Percentiles rank a stretch among this genome's conserved stretches.
Conservation (phyloP, 2,888 invertebrate genomes). For the Netelia melanura region DNA sequence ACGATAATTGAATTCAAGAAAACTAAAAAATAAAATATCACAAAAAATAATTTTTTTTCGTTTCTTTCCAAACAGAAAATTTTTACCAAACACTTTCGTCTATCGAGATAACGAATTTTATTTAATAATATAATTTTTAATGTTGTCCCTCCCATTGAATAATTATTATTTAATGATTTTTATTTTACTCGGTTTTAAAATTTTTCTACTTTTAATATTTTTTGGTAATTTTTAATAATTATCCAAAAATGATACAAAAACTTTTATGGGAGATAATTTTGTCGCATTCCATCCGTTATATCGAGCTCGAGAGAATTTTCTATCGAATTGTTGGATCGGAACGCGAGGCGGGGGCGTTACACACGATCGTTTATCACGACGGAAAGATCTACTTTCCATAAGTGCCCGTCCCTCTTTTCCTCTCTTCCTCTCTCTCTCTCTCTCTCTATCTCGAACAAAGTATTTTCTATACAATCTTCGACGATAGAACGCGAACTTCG, state of each 20-base stretch:
- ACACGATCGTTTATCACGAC: background rate
- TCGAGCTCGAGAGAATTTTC: conserved; percentile 1
- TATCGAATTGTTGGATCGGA: conserved; percentile 27
- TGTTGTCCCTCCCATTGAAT: too few species aligned
- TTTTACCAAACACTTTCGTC: too few species aligned
- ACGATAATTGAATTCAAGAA: too few species aligned
- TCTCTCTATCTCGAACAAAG: background rate
- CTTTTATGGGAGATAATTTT: background rate
- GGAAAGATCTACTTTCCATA: conserved; percentile 13
- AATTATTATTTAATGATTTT: too few species aligned
- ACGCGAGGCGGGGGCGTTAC: background rate
- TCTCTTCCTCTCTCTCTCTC: background rate
- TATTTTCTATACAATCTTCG: background rate
- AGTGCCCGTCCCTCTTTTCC: background rate
- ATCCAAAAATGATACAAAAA: background rate
- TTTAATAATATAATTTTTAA: too few species aligned
- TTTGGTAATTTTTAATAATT: background rate
- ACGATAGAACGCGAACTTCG: background rate
- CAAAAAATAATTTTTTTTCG: too few species aligned
- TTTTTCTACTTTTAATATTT: background rate
- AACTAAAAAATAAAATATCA: too few species aligned
- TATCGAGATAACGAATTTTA: too few species aligned
- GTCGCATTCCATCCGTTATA: background rate
- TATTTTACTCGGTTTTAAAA: background rate
- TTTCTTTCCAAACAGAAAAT: too few species aligned